Percentiles rank a stretch among this genome's conserved stretches.
phyloP scores from a whole-genome alignment of 2,797 vertebrate species.

The Enteromius paludinosus region DNA sequence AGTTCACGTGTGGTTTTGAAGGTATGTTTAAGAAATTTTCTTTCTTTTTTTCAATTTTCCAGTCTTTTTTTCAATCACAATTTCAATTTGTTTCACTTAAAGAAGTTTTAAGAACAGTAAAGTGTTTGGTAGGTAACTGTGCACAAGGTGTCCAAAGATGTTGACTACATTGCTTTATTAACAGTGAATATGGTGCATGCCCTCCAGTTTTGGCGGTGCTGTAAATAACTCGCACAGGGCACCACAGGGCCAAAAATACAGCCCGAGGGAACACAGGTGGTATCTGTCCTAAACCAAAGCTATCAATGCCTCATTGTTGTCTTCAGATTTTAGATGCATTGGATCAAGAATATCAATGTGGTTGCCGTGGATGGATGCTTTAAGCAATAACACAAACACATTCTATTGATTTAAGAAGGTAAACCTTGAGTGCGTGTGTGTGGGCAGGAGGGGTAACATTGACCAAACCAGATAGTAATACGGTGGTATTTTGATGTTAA shows the following conservation, averaged over 20 bases:
- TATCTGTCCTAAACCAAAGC: constrained; percentile 23
- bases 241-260: constrained; percentile 49
- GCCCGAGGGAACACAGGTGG: constrained; percentile 33
- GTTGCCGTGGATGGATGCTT: neutral
- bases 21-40: neutral
- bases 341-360: neutral
- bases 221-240: constrained; percentile 31
- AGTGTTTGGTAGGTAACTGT: neutral
- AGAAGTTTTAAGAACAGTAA: neutral
- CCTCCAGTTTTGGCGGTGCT: constrained; percentile 32
- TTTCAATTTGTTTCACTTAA: neutral
- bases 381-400: neutral
- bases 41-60: too few relatives aligned
- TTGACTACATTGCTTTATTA: constrained; percentile 21
- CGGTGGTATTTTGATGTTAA: neutral
- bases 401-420: constrained; percentile 5
- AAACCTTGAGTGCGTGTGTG: neutral
- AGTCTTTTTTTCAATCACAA: neutral
- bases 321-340: neutral
- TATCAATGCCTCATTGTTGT: constrained; percentile 35
- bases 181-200: neutral
- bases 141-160: neutral
- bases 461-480: neutral
- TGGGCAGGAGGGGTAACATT: neutral
- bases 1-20: neutral